These are phyloP conservation scores for Poeciliopsis turneri DNA, from an alignment of 2,797 vertebrate genomes.

Conservation along the genomic window DNA sequence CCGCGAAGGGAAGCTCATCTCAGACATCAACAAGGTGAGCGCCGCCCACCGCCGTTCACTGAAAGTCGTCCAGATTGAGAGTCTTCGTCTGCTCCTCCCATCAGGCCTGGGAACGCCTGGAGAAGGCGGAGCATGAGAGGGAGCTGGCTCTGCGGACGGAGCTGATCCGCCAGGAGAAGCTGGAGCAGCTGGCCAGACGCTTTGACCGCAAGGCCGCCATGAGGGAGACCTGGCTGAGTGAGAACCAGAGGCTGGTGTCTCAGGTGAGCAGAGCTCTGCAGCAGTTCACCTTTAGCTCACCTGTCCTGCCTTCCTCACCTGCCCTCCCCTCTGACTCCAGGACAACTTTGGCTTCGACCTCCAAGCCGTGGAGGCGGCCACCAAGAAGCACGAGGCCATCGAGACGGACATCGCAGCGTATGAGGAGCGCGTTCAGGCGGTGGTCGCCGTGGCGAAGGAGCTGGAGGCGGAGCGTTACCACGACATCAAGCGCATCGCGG, in stretches of 20 bases:
- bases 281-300: not conserved
- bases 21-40: constrained; percentile 93
- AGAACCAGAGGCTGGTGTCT: constrained; percentile 94
- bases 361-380: constrained; percentile 91
- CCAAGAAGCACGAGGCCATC: constrained; percentile 92
- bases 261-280: constrained; percentile 79
- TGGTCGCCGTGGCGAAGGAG: constrained; percentile 90
- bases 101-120: constrained; percentile 96
- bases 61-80: not conserved
- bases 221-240: constrained; percentile 96
- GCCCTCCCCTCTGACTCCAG: constrained; percentile 59
- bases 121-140: constrained; percentile 95
- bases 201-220: constrained; percentile 97
- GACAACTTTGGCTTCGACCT: constrained; percentile 95
- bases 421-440: constrained; percentile 87
- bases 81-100: rapidly evolving
- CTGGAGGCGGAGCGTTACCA: constrained; percentile 93
- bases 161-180: constrained; percentile 96
- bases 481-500: constrained; percentile 90
- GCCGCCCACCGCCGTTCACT: not conserved
- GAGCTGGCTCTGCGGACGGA: constrained; percentile 94
- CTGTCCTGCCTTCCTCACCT: not conserved
- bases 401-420: constrained; percentile 93
- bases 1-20: constrained; percentile 95
- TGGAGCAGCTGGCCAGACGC: constrained; percentile 93